phyloP scores from a whole-genome alignment of 2,113 vertebrate genomes.

The Halichoeres trimaculatus region DNA sequence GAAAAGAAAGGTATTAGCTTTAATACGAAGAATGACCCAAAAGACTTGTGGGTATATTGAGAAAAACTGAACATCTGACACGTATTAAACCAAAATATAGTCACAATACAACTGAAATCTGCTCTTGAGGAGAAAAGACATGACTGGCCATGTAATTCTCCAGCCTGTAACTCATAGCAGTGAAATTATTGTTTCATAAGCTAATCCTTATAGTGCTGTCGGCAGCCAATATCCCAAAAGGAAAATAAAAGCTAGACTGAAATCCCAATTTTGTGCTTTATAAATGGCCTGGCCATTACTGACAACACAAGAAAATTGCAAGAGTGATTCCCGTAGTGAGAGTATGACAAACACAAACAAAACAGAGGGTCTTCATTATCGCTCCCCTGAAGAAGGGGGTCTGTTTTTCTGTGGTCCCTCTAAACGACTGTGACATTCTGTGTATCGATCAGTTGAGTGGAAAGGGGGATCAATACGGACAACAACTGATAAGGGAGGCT shows the following conservation, averaged over 20 bases:
- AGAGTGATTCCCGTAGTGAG: constrained; percentile 43
- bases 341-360: constrained; percentile 49
- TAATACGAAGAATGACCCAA: constrained; percentile 1
- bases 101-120: constrained; percentile 12
- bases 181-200: constrained; percentile 44
- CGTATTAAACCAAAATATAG: constrained; percentile 5
- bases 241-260: constrained; percentile 38
- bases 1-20: constrained; percentile 34
- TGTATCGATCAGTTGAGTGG: constrained; percentile 72
- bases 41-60: constrained; percentile 13
- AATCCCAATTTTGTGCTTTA: constrained; percentile 46
- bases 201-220: constrained; percentile 41
- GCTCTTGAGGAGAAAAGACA: constrained; percentile 20
- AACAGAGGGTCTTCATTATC: constrained; percentile 56
- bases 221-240: constrained; percentile 41
- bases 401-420: constrained; percentile 45
- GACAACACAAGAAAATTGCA: constrained; percentile 57
- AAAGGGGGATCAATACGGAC: constrained; percentile 72
- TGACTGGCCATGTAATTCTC: constrained; percentile 20
- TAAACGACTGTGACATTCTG: constrained; percentile 77
- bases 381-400: constrained; percentile 42
- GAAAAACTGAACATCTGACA: constrained; percentile 30
- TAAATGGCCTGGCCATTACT: constrained; percentile 36
- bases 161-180: constrained; percentile 19
- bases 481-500: constrained; percentile 59